Evolutionary conservation across 1,140 invertebrate species (phyloP).

Genomic region (Oppia nitens): DNA sequence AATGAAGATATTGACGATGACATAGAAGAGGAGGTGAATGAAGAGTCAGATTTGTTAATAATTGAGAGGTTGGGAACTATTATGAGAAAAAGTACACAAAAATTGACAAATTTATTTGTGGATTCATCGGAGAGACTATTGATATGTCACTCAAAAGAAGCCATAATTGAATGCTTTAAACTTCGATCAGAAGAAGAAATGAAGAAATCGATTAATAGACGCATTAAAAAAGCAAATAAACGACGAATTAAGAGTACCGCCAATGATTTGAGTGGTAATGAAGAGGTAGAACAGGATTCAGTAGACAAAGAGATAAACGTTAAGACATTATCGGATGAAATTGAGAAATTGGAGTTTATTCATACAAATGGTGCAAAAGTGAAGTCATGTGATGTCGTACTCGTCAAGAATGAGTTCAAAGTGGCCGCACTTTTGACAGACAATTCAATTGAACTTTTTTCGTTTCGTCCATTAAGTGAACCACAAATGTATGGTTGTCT

Average conservation of each 20-base stretch:
- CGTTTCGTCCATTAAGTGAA: not conserved
- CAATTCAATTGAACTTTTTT: constrained; percentile 31
- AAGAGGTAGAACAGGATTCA: not conserved
- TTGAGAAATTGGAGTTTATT: constrained; percentile 46
- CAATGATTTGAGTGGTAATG: no score
- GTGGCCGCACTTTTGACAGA: constrained; percentile 29
- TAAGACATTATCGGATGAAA: constrained; percentile 42
- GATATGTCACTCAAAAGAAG: constrained; percentile 63
- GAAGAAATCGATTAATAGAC: constrained; percentile 46
- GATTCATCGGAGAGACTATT: constrained; percentile 44
- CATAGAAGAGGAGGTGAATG: constrained; percentile 38
- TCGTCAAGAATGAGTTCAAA: constrained; percentile 40
- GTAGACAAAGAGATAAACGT: constrained; percentile 9
- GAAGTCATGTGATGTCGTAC: constrained; percentile 46
- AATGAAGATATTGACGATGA: constrained; percentile 30
- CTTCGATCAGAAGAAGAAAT: constrained; percentile 58
- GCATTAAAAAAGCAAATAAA: constrained; percentile 46
- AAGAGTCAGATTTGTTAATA: constrained; percentile 23
- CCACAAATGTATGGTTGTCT: not conserved
- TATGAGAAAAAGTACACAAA: constrained; percentile 47
- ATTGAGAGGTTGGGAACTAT: constrained; percentile 43
- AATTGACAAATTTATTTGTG: constrained; percentile 23
- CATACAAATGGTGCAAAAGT: constrained; percentile 47
- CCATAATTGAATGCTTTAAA: constrained; percentile 61
- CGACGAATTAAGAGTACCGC: not conserved